Base-by-base conservation (phyloP, 2,888 invertebrate species). In the Endotricha flammealis region DNA sequence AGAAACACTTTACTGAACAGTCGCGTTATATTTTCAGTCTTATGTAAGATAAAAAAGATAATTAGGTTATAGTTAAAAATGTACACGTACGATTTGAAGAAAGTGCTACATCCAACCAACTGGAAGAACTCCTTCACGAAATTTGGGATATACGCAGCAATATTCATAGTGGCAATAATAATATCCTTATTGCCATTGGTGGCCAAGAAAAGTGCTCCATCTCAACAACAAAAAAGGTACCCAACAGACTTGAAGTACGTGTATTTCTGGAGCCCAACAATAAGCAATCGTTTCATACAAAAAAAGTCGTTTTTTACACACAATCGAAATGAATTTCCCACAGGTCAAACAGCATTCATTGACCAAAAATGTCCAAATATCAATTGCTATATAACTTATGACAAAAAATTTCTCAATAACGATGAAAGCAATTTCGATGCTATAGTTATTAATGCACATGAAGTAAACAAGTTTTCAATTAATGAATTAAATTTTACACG, bases 161-260 rank as follows among this genome's bases (percentile, higher is more conserved):
- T 66, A 6, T 30, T 59, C 8, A 7, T 48, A 8, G 37, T 60
- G 1, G 57, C 51, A 0, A 36, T 70, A 2, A 8, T 69, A 0
- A 45, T 70, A 20, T 56, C 65, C 4, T 33, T 73, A 3, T 22
- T 74, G 6, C 70, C 75, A 10, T 59, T 66, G 23, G 41, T 71
- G 1, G 39, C 54, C 1, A 41, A 41, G 5, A 44, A 46, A 1
- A 47, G 41, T 0, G 14, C 28, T n/a, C 31, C 38, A 10, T 20
- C 20, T 4, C 38, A 41, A 1, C 48, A 41, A 1, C 49, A 45
- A 3, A 2, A 32, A 1, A 67, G 69, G 44, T 74, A 58, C 29
- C 41, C 57, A 6, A 68, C 73, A n/a, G 82, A 82, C 44, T 43
- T 85, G 16, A 85, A 80, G 39, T 77, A 85, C 32, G 70, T 87